Conservation (phyloP, 2,113 vertebrate genomes). For the Pica pica region DNA sequence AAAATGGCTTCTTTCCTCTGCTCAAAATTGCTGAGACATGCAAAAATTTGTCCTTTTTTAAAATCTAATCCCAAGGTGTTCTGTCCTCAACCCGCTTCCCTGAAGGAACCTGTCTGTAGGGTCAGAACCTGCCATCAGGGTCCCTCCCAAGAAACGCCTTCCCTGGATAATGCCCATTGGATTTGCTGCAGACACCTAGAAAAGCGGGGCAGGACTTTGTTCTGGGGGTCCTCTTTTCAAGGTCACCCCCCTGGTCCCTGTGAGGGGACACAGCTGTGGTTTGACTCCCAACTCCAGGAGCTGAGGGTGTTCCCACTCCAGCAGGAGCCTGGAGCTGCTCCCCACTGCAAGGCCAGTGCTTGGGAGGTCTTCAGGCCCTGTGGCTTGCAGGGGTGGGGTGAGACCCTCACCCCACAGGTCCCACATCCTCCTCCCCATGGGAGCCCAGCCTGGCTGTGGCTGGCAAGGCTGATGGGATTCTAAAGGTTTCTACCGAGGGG, state of each 20-base stretch:
- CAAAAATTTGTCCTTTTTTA: background rate
- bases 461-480: background rate
- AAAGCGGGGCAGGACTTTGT: background rate
- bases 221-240: background rate
- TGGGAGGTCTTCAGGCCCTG: background rate
- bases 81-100: background rate
- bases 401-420: background rate
- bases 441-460: background rate
- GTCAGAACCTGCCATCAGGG: too few relatives aligned
- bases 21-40: background rate
- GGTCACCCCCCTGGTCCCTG: background rate
- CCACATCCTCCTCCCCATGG: fast-evolving
- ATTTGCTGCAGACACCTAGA: background rate
- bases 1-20: background rate
- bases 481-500: background rate
- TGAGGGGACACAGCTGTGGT: fast-evolving
- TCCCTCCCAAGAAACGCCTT: background rate
- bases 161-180: fast-evolving
- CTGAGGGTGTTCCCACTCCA: background rate
- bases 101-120: background rate
- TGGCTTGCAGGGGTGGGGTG: fast-evolving
- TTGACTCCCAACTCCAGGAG: background rate
- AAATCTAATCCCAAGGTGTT: fast-evolving
- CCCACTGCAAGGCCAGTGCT: background rate
- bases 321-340: background rate